Evolutionary conservation across 2,888 invertebrate species (phyloP).

Genomic region (Andrena bicolor): DNA sequence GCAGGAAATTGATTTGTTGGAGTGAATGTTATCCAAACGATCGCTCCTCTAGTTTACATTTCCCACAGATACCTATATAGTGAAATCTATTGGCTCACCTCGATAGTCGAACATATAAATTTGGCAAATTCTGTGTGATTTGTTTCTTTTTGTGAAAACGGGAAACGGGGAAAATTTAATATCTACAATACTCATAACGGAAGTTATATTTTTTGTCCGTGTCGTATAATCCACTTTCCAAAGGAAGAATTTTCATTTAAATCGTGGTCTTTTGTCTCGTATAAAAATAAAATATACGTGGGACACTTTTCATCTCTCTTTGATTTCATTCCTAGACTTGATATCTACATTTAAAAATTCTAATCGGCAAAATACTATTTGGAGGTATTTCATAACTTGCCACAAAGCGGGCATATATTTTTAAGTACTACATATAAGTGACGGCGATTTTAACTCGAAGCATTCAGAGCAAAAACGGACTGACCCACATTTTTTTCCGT

Average conservation of each 20-base stretch:
- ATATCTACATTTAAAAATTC: too few species aligned
- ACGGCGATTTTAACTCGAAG: too few species aligned
- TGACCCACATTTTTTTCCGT: too few species aligned
- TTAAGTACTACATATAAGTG: too few species aligned
- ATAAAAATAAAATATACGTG: neutral
- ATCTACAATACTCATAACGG: slow-evolving; percentile 9
- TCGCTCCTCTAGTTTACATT: slow-evolving; percentile 47
- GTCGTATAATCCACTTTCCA: neutral
- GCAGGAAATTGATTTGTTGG: slow-evolving; percentile 54
- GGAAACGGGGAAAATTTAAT: slow-evolving; percentile 4
- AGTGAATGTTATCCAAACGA: slow-evolving; percentile 43
- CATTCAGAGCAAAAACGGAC: too few species aligned
- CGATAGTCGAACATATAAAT: slow-evolving; percentile 7
- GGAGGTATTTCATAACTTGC: too few species aligned
- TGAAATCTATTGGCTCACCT: neutral
- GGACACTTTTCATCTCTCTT: too few species aligned
- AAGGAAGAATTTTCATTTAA: slow-evolving; percentile 19
- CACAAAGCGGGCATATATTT: too few species aligned
- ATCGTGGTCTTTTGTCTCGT: neutral
- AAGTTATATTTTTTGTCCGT: neutral
- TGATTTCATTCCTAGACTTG: too few species aligned
- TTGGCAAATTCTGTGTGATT: slow-evolving; percentile 12
- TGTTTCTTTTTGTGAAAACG: neutral
- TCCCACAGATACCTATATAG: slow-evolving; percentile 32
- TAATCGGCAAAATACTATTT: too few species aligned